These are phyloP conservation scores for Otocyon megalotis DNA, from an alignment of 2,113 vertebrate genomes.

Conservation along the genomic window DNA sequence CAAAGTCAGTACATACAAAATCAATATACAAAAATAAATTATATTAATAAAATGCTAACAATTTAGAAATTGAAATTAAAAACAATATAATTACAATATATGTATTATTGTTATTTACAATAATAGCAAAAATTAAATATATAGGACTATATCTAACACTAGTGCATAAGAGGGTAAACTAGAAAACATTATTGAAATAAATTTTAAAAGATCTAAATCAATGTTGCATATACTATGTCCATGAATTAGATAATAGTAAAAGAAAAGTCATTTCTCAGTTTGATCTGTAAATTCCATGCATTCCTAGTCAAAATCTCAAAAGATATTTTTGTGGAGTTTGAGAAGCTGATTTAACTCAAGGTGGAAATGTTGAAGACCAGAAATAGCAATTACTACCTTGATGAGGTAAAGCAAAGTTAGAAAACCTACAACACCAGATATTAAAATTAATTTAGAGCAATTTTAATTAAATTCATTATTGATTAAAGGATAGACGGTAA, in stretches of 20 bases:
- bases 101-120: not conserved
- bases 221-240: not conserved
- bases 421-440: not conserved
- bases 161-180: not conserved
- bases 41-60: not conserved
- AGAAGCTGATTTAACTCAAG: constrained; percentile 27
- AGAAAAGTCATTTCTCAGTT: not conserved
- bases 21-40: not conserved
- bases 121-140: not conserved
- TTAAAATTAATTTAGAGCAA: not conserved
- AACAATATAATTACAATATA: not conserved
- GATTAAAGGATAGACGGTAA: constrained; percentile 6
- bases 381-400: not conserved
- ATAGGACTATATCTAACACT: constrained; percentile 17
- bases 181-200: constrained; percentile 7
- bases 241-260: not conserved
- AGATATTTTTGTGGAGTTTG: not conserved
- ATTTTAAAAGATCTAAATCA: not conserved
- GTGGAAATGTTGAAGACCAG: not conserved
- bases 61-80: constrained; percentile 29
- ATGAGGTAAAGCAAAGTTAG: constrained; percentile 14
- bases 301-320: not conserved
- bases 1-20: not conserved
- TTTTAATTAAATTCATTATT: not conserved
- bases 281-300: not conserved